Evolutionary conservation across 2,888 invertebrate genomes (phyloP), one percentile per base, ranked within the genome.

Genomic region (Latrodectus elegans): DNA sequence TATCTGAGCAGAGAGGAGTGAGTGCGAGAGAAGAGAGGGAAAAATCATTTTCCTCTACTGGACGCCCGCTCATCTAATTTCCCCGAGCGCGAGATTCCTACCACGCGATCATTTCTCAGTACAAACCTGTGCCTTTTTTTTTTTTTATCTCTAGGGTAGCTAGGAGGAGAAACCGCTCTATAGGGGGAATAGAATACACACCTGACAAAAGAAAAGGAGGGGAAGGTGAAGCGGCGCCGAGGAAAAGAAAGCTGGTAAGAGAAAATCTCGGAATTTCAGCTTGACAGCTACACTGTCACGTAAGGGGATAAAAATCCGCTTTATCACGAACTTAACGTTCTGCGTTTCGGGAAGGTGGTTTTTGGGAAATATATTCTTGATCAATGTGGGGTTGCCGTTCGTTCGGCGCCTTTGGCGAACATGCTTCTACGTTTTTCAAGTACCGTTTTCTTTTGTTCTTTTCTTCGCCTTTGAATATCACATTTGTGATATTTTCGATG

Each of bases 241-340:
- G 65, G 52, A 17, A 15, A 64, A 17, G 67, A 67, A 52, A n/a
- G 67, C 49, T 70, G 78, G 78, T 78, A 78, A 72, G 64, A 52
- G 49, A 38, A 81, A 87, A 87, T 87, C 86, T 87, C 81, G 76
- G 81, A 87, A 77, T 87, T 82, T 87, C 71, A 80, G 76, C 67
- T 68, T 74, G 70, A 81, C 76, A 81, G 81, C 65, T 76, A 68
- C 77, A 73, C 76, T 81, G 86, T 87, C 86, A 87, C 86, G 86
- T 75, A 82, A 87, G 55, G 72, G 86, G 86, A 87, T 86, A 86
- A 86, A 86, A 79, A 79, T 80, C 72, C 51, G 72, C 15, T 9
- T 52, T 51, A 72, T 49, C 52, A 52, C 72, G 72, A 72, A n/a
- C 49, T n/a, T 51, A 15, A 22, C 38, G 12, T 22, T 26, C 17